Conservation (phyloP, 2,797 vertebrate species). For the Anguilla obscura region DNA sequence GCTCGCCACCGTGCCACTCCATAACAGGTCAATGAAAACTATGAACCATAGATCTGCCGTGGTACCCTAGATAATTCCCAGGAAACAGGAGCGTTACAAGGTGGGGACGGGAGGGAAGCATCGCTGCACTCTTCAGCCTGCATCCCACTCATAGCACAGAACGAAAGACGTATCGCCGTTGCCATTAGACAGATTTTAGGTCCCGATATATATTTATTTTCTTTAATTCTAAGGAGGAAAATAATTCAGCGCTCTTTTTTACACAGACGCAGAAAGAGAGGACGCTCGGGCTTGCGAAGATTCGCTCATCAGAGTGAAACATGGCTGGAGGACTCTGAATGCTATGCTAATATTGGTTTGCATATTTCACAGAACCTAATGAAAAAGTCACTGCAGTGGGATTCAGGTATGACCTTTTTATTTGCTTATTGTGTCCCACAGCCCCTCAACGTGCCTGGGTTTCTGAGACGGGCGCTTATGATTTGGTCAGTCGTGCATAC, state of each 20-base stretch:
- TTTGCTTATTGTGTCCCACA: neutral
- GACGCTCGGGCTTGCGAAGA: neutral
- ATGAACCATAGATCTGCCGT: too few relatives aligned
- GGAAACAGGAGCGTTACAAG: neutral
- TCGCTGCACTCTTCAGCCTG: neutral
- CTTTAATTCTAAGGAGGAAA: neutral
- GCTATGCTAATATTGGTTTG: slow-evolving; percentile 24
- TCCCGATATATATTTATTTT: neutral
- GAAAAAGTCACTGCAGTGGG: neutral
- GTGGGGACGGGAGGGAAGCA: neutral
- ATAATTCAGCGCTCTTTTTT: neutral
- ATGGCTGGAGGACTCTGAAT: neutral
- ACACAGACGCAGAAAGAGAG: neutral
- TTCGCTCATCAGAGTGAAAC: slow-evolving; percentile 1
- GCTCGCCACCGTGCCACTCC: too few relatives aligned
- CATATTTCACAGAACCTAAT: slow-evolving; percentile 26
- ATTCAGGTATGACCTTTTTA: slow-evolving; percentile 9
- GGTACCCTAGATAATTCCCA: neutral
- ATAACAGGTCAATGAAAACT: too few relatives aligned
- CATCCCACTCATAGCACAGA: neutral
- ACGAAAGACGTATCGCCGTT: neutral
- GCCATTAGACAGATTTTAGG: neutral
- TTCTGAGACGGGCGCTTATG: neutral
- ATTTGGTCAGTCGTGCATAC: neutral
- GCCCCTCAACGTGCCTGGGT: neutral